Percentiles rank a stretch among this genome's conserved stretches.
phyloP scores from a whole-genome alignment of 2,113 vertebrate species.

The Nanger granti region DNA sequence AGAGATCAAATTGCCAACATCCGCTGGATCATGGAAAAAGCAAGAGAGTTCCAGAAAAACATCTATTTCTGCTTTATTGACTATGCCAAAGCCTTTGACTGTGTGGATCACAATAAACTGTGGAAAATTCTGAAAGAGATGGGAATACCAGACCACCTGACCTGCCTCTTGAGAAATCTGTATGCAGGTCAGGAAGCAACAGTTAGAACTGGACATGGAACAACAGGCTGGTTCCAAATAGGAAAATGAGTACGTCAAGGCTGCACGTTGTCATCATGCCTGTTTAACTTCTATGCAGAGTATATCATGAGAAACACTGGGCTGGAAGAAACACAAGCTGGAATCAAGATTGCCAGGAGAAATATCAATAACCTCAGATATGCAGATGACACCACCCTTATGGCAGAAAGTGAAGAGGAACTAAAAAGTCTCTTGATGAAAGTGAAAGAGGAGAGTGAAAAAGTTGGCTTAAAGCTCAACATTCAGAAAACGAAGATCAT shows the following conservation, averaged over 20 bases:
- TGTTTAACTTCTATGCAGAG: neutral
- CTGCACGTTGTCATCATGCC: neutral
- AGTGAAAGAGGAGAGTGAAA: neutral
- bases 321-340: neutral
- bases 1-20: neutral
- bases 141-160: neutral
- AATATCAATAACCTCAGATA: neutral
- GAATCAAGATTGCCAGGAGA: rapidly evolving
- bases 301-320: neutral
- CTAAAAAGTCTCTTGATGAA: neutral
- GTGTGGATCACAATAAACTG: neutral
- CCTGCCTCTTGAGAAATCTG: neutral
- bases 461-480: neutral
- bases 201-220: neutral
- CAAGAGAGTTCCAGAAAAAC: neutral
- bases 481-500: neutral
- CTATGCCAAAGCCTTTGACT: neutral
- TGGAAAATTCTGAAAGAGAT: neutral
- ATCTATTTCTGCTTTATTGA: neutral
- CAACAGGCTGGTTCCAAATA: neutral
- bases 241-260: rapidly evolving
- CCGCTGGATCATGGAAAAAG: neutral
- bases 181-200: neutral
- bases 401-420: neutral
- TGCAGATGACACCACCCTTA: neutral